Percentiles rank a stretch among this genome's conserved stretches.
Evolutionary conservation across 2,888 invertebrate species (phyloP).

Genomic region (Spilarctia lutea): DNA sequence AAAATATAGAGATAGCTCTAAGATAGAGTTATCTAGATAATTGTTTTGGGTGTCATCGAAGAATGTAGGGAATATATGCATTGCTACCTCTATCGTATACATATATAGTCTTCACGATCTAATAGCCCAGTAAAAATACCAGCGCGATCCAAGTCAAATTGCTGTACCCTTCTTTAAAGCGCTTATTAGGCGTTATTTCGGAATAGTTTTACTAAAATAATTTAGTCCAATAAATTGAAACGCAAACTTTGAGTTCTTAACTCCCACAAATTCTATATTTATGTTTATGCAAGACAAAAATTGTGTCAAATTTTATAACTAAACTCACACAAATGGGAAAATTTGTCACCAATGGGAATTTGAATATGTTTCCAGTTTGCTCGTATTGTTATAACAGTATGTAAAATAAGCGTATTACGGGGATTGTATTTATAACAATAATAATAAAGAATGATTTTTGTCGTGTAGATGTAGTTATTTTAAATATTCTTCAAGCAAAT

Average conservation of each 20-base stretch:
- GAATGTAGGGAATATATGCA: not conserved
- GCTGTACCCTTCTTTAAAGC: not conserved
- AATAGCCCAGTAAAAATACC: not conserved
- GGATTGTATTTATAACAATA: constrained; percentile 63
- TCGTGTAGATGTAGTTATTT: constrained; percentile 56
- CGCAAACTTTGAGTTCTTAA: no score
- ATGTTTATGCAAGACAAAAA: not conserved
- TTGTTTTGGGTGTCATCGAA: no score
- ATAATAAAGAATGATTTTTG: constrained; percentile 63
- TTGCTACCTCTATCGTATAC: not conserved
- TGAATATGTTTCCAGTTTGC: not conserved
- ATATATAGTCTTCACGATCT: not conserved
- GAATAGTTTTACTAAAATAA: not conserved
- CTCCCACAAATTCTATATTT: not conserved
- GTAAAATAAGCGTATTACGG: constrained; percentile 53
- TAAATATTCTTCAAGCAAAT: not conserved
- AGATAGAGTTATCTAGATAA: not conserved
- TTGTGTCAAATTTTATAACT: not conserved
- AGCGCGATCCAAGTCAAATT: no score
- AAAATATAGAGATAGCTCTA: not conserved
- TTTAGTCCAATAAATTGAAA: not conserved
- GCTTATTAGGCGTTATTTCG: not conserved
- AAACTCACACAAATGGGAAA: constrained; percentile 1
- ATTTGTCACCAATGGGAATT: not conserved
- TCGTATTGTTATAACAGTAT: constrained; percentile 31